These are phyloP conservation scores for Osmerus eperlanus DNA, from an alignment of 2,113 vertebrate species.

Conservation along the genomic window DNA sequence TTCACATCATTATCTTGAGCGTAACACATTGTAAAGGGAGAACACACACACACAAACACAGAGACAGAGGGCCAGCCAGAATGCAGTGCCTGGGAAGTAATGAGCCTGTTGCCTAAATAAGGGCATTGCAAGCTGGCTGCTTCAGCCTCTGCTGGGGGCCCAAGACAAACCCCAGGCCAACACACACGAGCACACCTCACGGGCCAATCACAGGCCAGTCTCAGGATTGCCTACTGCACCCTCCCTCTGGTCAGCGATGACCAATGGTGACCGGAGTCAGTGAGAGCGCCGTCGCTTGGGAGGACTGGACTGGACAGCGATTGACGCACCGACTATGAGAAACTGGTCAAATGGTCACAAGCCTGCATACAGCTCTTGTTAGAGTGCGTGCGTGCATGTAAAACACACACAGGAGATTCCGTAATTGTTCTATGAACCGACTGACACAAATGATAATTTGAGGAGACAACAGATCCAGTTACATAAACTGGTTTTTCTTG, in stretches of 20 bases:
- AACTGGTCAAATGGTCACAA: constrained; percentile 10
- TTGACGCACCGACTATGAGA: constrained; percentile 29
- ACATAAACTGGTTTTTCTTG: neutral
- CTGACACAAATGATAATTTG: constrained; percentile 29
- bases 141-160: constrained; percentile 40
- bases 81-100: constrained; percentile 49
- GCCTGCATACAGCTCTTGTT: constrained; percentile 3
- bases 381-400: neutral
- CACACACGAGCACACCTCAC: constrained; percentile 11
- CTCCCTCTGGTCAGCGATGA: neutral
- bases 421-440: neutral
- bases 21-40: neutral
- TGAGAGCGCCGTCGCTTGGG: constrained; percentile 28
- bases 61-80: constrained; percentile 2
- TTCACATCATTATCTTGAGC: neutral
- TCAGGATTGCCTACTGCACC: neutral
- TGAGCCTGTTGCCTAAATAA: constrained; percentile 70
- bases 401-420: neutral
- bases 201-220: constrained; percentile 18
- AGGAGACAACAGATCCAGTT: constrained; percentile 9
- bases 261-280: constrained; percentile 6
- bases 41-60: constrained; percentile 10
- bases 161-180: constrained; percentile 30
- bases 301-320: constrained; percentile 23
- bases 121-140: constrained; percentile 53